These are phyloP conservation scores for Phengaris arion DNA, from an alignment of 2,888 invertebrate species.

Conservation along the genomic window DNA sequence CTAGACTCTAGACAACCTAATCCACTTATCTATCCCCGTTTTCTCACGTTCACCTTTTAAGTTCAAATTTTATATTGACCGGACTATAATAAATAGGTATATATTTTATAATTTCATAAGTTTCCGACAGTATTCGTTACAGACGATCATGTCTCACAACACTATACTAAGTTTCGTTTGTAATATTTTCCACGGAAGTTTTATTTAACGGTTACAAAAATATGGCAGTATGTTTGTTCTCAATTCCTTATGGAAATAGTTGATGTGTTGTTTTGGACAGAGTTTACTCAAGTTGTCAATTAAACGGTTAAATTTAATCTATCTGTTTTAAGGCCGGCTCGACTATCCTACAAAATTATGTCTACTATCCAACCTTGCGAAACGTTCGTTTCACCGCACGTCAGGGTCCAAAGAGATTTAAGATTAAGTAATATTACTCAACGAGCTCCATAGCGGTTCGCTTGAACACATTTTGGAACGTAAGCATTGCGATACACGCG, in stretches of 20 bases:
- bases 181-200: constrained; percentile 20
- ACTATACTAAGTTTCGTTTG: neutral
- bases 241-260: constrained; percentile 67
- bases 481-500: constrained; percentile 5
- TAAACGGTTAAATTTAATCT: constrained; percentile 49
- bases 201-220: constrained; percentile 52
- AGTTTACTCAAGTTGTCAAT: constrained; percentile 42
- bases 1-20: neutral
- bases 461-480: constrained; percentile 29
- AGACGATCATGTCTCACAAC: neutral
- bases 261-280: constrained; percentile 45
- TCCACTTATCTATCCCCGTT: neutral
- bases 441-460: constrained; percentile 26
- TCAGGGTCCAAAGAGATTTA: constrained; percentile 23
- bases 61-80: constrained; percentile 3
- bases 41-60: neutral
- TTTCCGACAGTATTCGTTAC: neutral
- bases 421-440: constrained; percentile 16
- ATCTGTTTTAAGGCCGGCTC: constrained; percentile 70
- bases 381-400: constrained; percentile 20
- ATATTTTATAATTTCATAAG: neutral
- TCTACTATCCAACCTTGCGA: constrained; percentile 41
- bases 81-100: neutral
- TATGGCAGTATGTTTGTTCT: constrained; percentile 75
- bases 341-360: constrained; percentile 69